A percentile compares a stretch with the other conserved stretches of the same genome.
Conservation (phyloP, 2,797 vertebrate species). For the Pseudopleuronectes americanus region DNA sequence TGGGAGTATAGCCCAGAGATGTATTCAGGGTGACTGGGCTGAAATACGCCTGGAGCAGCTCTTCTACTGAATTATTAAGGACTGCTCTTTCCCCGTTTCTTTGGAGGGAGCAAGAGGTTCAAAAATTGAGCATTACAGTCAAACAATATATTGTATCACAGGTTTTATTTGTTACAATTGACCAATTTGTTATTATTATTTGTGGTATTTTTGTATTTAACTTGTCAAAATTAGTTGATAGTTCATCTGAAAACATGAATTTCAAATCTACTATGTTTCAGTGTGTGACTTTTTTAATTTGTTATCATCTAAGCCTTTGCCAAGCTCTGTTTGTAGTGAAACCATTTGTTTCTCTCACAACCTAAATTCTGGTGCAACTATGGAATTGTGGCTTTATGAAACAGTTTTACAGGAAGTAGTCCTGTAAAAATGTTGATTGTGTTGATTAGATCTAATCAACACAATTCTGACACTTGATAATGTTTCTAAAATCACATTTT, state of each 20-base stretch:
- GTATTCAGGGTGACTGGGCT: conserved; percentile 79
- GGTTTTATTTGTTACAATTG: conserved; percentile 7
- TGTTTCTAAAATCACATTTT: too few species aligned
- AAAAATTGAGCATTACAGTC: conserved; percentile 50
- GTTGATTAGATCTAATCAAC: too few species aligned
- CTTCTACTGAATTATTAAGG: conserved; percentile 81
- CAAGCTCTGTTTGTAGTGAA: too few species aligned
- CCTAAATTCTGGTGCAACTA: neutral
- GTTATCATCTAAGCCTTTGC: neutral
- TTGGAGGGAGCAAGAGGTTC: conserved; percentile 51
- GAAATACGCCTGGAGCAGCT: conserved; percentile 73
- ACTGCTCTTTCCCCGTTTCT: conserved; percentile 64
- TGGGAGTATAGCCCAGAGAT: conserved; percentile 71
- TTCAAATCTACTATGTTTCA: neutral
- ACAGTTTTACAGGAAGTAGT: neutral
- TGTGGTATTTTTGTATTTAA: neutral
- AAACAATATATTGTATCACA: conserved; percentile 11
- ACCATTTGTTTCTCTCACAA: too few species aligned
- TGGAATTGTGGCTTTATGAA: neutral
- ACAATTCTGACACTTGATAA: too few species aligned
- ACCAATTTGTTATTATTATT: neutral
- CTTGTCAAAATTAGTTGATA: neutral
- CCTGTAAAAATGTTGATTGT: too few species aligned
- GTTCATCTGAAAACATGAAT: neutral
- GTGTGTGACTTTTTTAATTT: neutral